Evolutionary conservation across 2,113 vertebrate genomes (phyloP).

Genomic region (Chiloscyllium plagiosum): DNA sequence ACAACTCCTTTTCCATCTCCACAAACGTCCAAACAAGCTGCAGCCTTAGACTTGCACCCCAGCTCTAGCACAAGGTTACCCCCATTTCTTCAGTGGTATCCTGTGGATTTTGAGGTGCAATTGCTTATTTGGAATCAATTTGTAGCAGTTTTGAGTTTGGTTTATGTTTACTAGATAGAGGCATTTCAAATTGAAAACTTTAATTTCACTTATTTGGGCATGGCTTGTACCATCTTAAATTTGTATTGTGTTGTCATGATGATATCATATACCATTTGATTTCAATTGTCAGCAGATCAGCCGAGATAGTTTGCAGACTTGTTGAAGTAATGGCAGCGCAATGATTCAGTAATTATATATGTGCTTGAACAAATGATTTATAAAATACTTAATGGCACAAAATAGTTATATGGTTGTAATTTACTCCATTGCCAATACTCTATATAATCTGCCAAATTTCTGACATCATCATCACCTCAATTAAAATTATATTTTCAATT

Average conservation of each 20-base stretch:
- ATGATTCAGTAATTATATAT: background rate
- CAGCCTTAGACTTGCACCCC: background rate
- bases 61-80: background rate
- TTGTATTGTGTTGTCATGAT: background rate
- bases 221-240: background rate
- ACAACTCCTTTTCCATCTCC: background rate
- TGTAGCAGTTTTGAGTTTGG: background rate
- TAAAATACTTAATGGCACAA: background rate
- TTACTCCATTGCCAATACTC: background rate
- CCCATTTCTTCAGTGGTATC: background rate
- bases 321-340: background rate
- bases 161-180: background rate
- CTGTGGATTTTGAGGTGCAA: background rate
- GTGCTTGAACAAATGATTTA: background rate
- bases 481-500: slow-evolving; percentile 13
- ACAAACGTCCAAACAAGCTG: background rate
- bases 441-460: background rate
- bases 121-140: background rate
- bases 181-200: background rate
- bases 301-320: background rate
- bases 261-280: background rate
- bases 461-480: background rate
- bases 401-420: background rate
- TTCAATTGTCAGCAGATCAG: background rate
- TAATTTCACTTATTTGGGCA: background rate